phyloP scores from a whole-genome alignment of 2,113 vertebrate genomes.

The Cavia aperea region DNA sequence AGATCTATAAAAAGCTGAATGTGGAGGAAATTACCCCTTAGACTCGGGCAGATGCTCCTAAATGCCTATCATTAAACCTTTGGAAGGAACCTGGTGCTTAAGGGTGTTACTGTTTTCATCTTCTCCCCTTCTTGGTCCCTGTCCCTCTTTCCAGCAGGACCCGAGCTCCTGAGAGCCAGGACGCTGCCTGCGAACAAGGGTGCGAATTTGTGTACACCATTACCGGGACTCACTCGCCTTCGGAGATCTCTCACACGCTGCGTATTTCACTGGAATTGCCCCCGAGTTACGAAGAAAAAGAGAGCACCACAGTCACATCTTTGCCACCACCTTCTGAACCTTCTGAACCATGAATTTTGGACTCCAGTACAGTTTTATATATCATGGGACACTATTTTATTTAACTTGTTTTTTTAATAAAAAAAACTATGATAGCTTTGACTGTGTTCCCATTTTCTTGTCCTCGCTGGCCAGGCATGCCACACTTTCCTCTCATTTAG shows the following conservation, averaged over 20 bases:
- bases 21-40: background rate
- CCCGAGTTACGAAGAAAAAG: slow-evolving; percentile 78
- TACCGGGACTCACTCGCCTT: slow-evolving; percentile 65
- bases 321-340: slow-evolving; percentile 45
- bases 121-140: background rate
- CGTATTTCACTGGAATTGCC: slow-evolving; percentile 68
- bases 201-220: slow-evolving; percentile 71
- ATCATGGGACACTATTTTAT: slow-evolving; percentile 59
- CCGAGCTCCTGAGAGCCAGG: slow-evolving; percentile 55
- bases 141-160: slow-evolving; percentile 62
- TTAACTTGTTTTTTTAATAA: slow-evolving; percentile 65
- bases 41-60: background rate
- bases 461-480: rapidly evolving
- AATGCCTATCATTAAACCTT: background rate
- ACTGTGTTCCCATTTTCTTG: background rate
- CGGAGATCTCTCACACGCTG: slow-evolving; percentile 47
- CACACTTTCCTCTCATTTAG: background rate
- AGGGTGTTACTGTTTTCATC: background rate
- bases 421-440: slow-evolving; percentile 51
- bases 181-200: slow-evolving; percentile 47
- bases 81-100: background rate
- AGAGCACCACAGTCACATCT: background rate
- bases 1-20: background rate
- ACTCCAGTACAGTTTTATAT: slow-evolving; percentile 58
- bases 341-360: slow-evolving; percentile 44